Evolutionary conservation across 2,888 invertebrate species (phyloP), one percentile per base, ranked within the genome.

Genomic region (Choreutis nemorana): DNA sequence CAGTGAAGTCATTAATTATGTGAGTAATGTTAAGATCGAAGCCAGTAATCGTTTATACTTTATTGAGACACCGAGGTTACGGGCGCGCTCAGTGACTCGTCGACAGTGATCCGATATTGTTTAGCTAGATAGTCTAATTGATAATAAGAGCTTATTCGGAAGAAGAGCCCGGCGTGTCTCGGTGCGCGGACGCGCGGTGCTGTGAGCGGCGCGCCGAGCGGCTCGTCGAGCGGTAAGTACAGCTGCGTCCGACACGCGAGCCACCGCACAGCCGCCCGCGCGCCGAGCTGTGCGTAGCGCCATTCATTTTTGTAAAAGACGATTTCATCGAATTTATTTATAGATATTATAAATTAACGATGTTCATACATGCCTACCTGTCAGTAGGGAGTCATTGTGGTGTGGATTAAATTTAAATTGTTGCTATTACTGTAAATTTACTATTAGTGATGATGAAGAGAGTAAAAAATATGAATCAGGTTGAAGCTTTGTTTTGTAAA

Each of bases 321-420:
- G 67, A 75, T 77, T 72, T 66, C 77, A 73, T 77, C 77, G 77
- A 77, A 77, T 77, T 77, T 77, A 77, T 75, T 75, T 75, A 70
- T 77, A 77, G 72, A 72, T 66, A 70, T 71, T 70, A 62, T 71
- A 64, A 71, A 73, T 60, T 64, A 63, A 72, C 58, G 62, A 67
- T 60, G 67, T 63, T 61, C 65, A 58, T 60, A 55, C 55, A 55
- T 56, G 63, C 66, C 71, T 56, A 52, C 68, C 65, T 49, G 57
- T 51, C 58, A 54, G 63, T 60, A 56, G 72, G 66, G 52, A 59
- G 61, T 57, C 65, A 62, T 60, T 58, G 63, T 62, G 72, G 72
- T 70, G 73, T 71, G 72, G 68, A 70, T 58, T 67, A 66, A 45
- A 64, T 70, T 63, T 68, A 62, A 68, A 66, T 68, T 71, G 72